Base-by-base conservation (phyloP, 1,140 invertebrate species). In the Caenorhabditis brenneri region DNA sequence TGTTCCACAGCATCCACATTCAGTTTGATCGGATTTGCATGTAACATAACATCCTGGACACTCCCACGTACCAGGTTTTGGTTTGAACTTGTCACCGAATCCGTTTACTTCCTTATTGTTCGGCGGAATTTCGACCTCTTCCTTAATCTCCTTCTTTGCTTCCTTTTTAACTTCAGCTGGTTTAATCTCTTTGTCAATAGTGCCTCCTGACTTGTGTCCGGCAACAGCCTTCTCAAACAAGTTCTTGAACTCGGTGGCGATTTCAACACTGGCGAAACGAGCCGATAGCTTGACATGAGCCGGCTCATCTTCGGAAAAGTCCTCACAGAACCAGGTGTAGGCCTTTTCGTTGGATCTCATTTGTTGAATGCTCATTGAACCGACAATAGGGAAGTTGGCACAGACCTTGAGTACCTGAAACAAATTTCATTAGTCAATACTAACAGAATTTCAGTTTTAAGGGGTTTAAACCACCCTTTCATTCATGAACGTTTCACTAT, bases 261-360 rank as follows among this genome's bases (percentile, higher is more conserved):
- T 55, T 15, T 84, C 49, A 10, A 46, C 24, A 33, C 19, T 55
- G 22, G 42, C 83, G 53, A 84, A 84, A 36, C 55, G 48, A 10
- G 83, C 83, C 0, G 74, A 79, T 4, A 84, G 79, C 55, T 84
- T 49, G 6, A 79, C 83, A 36, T 84, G 53, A 51, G 29, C 65
- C 2, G 33, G 31, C 24, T 84, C 78, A 15, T 84, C 69, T 46
- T 84, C 83, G 16, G 58, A 39, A 53, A 79, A 84, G 53, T 84
- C 83, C 6, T 39, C 58, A 33, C 84, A 85, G 79, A 65, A 48
- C 84, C 84, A 85, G 7, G 36, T 48, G 49, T 46, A 49, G 22
- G 80, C 84, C 60, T 85, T 85, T 42, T 33, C 39, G n/a, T 69
- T 81, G 15, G 84, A 84, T 12, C 42, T 55, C 84, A 81, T 85